phyloP scores from a whole-genome alignment of 2,797 vertebrate species.

The Danio tinwini region DNA sequence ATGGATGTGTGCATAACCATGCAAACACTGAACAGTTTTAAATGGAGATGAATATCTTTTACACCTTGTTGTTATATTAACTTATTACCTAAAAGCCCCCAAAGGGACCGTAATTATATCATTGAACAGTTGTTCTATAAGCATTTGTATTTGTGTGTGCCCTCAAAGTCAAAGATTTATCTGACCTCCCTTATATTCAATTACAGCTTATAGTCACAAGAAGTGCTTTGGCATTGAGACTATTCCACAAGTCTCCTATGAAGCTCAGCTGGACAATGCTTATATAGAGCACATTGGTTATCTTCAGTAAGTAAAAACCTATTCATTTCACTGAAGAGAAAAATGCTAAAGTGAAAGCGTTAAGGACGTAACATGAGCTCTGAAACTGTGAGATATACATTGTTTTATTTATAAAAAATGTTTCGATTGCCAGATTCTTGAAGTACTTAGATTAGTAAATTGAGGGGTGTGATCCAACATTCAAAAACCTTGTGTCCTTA shows the following conservation, averaged over 20 bases:
- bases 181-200: neutral
- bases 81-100: neutral
- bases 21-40: neutral
- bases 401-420: no score
- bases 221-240: neutral
- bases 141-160: neutral
- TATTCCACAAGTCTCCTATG: neutral
- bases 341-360: neutral
- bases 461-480: no score
- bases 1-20: neutral
- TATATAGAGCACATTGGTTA: neutral
- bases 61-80: conserved; percentile 12
- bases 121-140: neutral
- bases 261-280: neutral
- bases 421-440: no score
- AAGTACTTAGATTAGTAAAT: no score
- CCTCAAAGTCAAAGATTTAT: conserved; percentile 5
- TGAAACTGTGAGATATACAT: no score
- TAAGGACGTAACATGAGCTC: neutral
- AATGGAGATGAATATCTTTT: neutral
- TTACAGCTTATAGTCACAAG: neutral
- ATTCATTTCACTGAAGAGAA: neutral
- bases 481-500: no score
- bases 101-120: conserved; percentile 4
- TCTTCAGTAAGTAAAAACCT: conserved; percentile 6